Evolutionary conservation across 2,797 vertebrate genomes (phyloP), one percentile per base, ranked within the genome.

Genomic region (Ptychadena robeensis): DNA sequence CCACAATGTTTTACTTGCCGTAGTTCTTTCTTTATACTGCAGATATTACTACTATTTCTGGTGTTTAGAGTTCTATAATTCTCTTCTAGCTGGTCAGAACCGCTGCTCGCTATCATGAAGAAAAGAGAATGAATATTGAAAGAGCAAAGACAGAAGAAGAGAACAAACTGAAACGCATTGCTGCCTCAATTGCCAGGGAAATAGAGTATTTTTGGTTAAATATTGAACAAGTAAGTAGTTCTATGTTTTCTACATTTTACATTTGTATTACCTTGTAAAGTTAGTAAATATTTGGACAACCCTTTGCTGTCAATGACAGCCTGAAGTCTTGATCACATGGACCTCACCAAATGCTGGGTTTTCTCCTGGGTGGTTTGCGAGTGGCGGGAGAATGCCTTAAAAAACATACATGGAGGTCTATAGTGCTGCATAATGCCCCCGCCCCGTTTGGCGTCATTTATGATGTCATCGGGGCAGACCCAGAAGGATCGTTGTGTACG

Each of bases 131-230:
- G 84, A 94, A 90, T 12, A 92, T 94, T 87, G 95, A 96, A 65
- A 87, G 92, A 86, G 91, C 91, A 57, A 95, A 92, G 89, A 95
- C 89, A 80, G 95, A 97, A 88, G 93, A 94, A 59, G 95, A 96
- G 87, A 91, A 94, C 88, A 93, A 94, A 85, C 90, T 97, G 34
- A 94, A 96, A 73, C 90, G 95, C 83, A 97, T 97, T 74, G 96
- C 97, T 85, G 95, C 96, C 70, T 94, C 94, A 2, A 95, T 98
- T 77, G 96, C 97, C 18, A 91, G 95, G 85, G 95, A 97, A 88
- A 96, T 98, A 80, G 96, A 97, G 59, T 96, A 95, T 86, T 98
- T 98, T 89, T 98, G 97, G 96, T 94, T 94, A 44, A 98, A 97
- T 90, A 97, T 98, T 79, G 95, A 97, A 73, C 96, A 98, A 95